Conservation (phyloP, 2,888 invertebrate genomes). For the Cecidostiba fungosa region DNA sequence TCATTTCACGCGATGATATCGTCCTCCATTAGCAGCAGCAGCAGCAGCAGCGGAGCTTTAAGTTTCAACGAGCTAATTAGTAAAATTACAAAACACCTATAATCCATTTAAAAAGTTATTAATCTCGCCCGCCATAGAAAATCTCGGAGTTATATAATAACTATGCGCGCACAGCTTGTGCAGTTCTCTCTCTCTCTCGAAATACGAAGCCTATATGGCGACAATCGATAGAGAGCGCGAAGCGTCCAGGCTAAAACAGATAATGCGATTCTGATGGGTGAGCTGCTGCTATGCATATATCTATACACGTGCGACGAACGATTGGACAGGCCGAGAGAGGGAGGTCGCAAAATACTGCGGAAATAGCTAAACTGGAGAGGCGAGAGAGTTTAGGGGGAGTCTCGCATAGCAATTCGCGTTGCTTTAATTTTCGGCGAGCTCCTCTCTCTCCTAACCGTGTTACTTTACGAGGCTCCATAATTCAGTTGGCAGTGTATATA, state of each 20-base stretch:
- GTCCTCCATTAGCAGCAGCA: neutral
- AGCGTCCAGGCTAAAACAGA: slow-evolving; percentile 19
- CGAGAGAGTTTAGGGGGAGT: neutral
- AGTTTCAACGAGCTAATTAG: slow-evolving; percentile 26
- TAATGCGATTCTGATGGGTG: slow-evolving; percentile 35
- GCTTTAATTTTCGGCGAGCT: slow-evolving; percentile 59
- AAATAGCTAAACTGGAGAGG: slow-evolving; percentile 12
- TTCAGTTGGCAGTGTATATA: slow-evolving; percentile 38
- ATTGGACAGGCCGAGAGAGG: neutral
- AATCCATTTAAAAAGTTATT: slow-evolving; percentile 49
- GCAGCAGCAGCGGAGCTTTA: neutral
- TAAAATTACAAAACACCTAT: slow-evolving; percentile 42
- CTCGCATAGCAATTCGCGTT: slow-evolving; percentile 43
- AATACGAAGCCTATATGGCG: neutral
- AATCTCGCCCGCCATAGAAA: neutral
- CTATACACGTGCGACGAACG: neutral
- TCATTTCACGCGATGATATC: neutral
- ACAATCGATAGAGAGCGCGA: slow-evolving; percentile 39
- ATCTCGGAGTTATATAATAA: neutral
- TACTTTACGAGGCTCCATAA: slow-evolving; percentile 58
- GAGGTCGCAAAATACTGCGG: neutral
- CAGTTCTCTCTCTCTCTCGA: neutral
- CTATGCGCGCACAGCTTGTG: neutral
- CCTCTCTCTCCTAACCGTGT: slow-evolving; percentile 53
- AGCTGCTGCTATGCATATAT: neutral